Evolutionary conservation across 1,140 invertebrate genomes (phyloP), one percentile per base, ranked within the genome.

Genomic region (Hyposmocoma kahamanoa): DNA sequence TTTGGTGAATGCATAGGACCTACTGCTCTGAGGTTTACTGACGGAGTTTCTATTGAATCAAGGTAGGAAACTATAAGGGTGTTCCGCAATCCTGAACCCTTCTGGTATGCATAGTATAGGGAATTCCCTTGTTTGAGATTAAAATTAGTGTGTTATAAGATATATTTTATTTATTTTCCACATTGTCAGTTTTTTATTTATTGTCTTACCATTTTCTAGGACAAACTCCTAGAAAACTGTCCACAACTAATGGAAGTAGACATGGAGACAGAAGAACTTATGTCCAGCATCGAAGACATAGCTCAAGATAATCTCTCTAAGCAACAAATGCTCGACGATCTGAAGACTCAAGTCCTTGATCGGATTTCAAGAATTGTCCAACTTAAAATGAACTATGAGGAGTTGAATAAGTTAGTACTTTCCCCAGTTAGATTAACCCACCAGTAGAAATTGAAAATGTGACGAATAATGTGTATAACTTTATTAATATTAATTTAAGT

Each of bases 221-320:
- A 93, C 52, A 92, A 93, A 63, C 91, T 93, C 56, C 73, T 95
- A 30, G 90, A 92, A 64, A 89, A 89, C 53, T 87, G 91, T 69
- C 89, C 91, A 9, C 86, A 90, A 56, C 72, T 93, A 13, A 87
- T 89, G 58, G 90, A 93, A 64, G 80, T 93, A 34, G 91, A 93
- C 57, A 71, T 88, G 47, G 88, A 90, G 36, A 88, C 94, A 0
- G 92, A 94, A 66, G 90, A 92, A 51, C 75, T 92, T 45, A 93
- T 94, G 74, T 84, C 87, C 62, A 89, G 89, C 71, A 91, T 93
- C 43, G 92, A 94, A 76, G 88, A 89, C 63, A 88, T 93, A 69
- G 93, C 93, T 22, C 91, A 90, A 62, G 88, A 90, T 52, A 94
- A 93, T 79, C 84, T 93, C 53, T 76, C 76, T 3, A 93, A 93